A percentile compares a stretch with the other conserved stretches of the same genome.
Evolutionary conservation across 2,888 invertebrate genomes (phyloP).

Genomic region (Helleia helle): DNA sequence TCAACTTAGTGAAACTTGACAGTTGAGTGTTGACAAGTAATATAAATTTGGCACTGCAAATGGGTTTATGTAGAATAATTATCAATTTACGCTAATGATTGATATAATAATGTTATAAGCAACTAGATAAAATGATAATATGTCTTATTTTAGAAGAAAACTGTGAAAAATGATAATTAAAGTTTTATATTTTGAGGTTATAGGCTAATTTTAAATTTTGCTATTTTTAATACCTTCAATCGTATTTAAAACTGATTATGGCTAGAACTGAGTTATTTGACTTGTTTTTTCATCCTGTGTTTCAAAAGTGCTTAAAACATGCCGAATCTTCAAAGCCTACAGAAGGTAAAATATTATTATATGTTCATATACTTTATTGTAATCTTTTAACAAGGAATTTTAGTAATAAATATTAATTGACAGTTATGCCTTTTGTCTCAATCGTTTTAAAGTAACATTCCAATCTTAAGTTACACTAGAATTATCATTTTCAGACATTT

Average conservation of each 20-base stretch:
- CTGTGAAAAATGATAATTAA: slow-evolving; percentile 1
- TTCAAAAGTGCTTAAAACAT: slow-evolving; percentile 70
- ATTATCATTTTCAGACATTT: too few relatives aligned
- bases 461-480: too few relatives aligned
- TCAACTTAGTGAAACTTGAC: slow-evolving; percentile 52
- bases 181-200: slow-evolving; percentile 42
- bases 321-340: slow-evolving; percentile 49
- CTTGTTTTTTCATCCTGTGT: slow-evolving; percentile 69
- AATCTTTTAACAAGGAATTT: too few relatives aligned
- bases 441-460: too few relatives aligned
- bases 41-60: slow-evolving; percentile 9
- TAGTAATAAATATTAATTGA: too few relatives aligned
- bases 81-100: background rate
- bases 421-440: too few relatives aligned
- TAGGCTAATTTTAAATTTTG: slow-evolving; percentile 39
- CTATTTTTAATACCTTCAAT: slow-evolving; percentile 41
- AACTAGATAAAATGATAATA: background rate
- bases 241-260: slow-evolving; percentile 44
- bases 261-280: slow-evolving; percentile 69
- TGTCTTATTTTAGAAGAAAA: background rate
- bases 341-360: slow-evolving; percentile 62
- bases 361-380: too few relatives aligned
- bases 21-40: slow-evolving; percentile 56
- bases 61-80: background rate
- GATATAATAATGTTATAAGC: background rate